Percentiles rank a stretch among this genome's conserved stretches.
These are phyloP conservation scores for Diachasmimorpha longicaudata DNA, from an alignment of 1,140 invertebrate species.

Conservation along the genomic window DNA sequence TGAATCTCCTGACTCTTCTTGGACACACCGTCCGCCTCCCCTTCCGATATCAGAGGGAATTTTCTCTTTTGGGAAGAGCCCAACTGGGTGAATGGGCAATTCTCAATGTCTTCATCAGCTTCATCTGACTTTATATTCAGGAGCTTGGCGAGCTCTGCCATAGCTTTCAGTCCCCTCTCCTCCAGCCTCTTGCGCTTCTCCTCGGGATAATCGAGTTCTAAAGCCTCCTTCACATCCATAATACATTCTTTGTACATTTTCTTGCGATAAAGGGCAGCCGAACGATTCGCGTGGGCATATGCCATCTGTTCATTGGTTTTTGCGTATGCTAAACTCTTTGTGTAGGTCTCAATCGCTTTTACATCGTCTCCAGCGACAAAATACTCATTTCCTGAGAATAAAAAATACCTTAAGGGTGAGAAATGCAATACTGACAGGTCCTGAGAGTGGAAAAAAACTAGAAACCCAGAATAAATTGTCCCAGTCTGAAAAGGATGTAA, in stretches of 20 bases:
- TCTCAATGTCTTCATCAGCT: neutral
- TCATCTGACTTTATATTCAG: slow-evolving; percentile 25
- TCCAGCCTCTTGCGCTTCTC: slow-evolving; percentile 52
- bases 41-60: slow-evolving; percentile 22
- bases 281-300: slow-evolving; percentile 59
- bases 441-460: no score
- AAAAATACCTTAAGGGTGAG: neutral
- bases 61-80: slow-evolving; percentile 17
- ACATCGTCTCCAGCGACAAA: slow-evolving; percentile 55
- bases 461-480: no score
- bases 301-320: slow-evolving; percentile 48
- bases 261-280: slow-evolving; percentile 59
- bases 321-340: slow-evolving; percentile 56
- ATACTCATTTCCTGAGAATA: slow-evolving; percentile 51
- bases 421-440: no score
- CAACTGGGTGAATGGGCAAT: slow-evolving; percentile 24
- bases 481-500: no score
- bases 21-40: neutral
- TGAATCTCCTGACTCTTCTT: slow-evolving; percentile 8
- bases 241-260: slow-evolving; percentile 59
- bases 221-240: slow-evolving; percentile 56
- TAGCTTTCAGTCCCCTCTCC: slow-evolving; percentile 49
- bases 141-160: slow-evolving; percentile 44
- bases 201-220: slow-evolving; percentile 54
- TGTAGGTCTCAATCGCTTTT: slow-evolving; percentile 57